Base-by-base conservation (phyloP, 2,888 invertebrate genomes). In the Eretmocerus hayati region DNA sequence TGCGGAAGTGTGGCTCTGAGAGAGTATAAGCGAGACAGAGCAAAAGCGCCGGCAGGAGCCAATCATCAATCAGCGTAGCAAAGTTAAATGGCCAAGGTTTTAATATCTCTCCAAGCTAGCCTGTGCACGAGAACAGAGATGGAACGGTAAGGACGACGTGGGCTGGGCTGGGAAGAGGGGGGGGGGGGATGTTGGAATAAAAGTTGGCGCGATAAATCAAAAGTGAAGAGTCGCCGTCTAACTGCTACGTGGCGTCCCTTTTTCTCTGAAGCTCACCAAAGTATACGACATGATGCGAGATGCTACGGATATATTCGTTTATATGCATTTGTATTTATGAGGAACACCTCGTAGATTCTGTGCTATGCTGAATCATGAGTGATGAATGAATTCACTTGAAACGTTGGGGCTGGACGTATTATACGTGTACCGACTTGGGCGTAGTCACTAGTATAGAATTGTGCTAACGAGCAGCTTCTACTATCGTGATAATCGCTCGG, bases 151-250 rank as follows among this genome's bases (percentile, higher is more conserved):
- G 35, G n/a, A 38, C 9, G 32, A 3, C 21, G 11, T 26, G 18
- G 16, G 26, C 16, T 15, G 48, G 18, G 30, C 15, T 31, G 8
- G 20, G 8, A 26, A 41, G 46, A 41, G 26, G n/a, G 31, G 18
- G 16, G 30, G 20, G 19, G 20, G 15, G n/a, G 20, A 13, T 56
- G 50, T 62, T 59, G 62, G 67, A 69, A 69, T 67, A 71, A 70
- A 70, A 70, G 69, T 70, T 69, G 57, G 60, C 60, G 63, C 64
- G 61, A 71, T 71, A 71, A 71, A 71, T 71, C 71, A 71, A 71
- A 71, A 66, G 67, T 69, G 67, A 68, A 69, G 70, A 71, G 69
- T 69, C 66, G 59, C 64, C 61, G 61, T 56, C 62, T 60, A 59
- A 53, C 56, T 52, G 53, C 52, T 9, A 26, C 16, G 18, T 50